These are phyloP conservation scores for Thermophis baileyi DNA, from an alignment of 2,113 vertebrate genomes.

Conservation along the genomic window DNA sequence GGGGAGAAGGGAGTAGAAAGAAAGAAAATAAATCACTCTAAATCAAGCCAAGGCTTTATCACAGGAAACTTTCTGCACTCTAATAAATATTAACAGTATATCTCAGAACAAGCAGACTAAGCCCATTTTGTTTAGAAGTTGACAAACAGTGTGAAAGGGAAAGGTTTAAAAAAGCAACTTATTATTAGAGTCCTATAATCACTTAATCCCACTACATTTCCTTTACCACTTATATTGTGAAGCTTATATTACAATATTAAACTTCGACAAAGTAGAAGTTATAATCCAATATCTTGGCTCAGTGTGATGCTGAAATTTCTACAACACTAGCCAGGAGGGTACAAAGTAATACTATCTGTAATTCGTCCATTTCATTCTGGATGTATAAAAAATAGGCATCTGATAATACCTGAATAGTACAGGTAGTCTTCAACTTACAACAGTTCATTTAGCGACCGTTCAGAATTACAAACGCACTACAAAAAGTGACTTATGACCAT, in stretches of 20 bases:
- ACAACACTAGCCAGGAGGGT: background rate
- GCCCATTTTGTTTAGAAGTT: background rate
- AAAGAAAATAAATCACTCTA: background rate
- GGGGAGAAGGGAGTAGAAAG: background rate
- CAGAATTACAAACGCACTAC: no score
- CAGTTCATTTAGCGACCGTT: no score
- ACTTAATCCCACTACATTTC: background rate
- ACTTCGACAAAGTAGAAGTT: background rate
- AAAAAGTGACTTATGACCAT: no score
- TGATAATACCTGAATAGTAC: background rate
- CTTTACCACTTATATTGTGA: background rate
- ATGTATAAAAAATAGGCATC: background rate
- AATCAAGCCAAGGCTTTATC: background rate
- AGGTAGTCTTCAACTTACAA: no score
- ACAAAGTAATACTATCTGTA: background rate
- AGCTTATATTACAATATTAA: background rate
- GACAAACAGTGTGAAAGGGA: background rate
- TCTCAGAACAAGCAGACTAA: background rate
- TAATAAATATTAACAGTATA: background rate
- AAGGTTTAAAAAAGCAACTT: background rate
- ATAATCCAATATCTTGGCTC: background rate
- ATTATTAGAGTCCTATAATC: background rate
- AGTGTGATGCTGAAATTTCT: background rate
- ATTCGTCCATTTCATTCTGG: background rate
- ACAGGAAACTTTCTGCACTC: background rate